Evolutionary conservation across 2,888 invertebrate species (phyloP).

Genomic region (Alloplasta piceator): DNA sequence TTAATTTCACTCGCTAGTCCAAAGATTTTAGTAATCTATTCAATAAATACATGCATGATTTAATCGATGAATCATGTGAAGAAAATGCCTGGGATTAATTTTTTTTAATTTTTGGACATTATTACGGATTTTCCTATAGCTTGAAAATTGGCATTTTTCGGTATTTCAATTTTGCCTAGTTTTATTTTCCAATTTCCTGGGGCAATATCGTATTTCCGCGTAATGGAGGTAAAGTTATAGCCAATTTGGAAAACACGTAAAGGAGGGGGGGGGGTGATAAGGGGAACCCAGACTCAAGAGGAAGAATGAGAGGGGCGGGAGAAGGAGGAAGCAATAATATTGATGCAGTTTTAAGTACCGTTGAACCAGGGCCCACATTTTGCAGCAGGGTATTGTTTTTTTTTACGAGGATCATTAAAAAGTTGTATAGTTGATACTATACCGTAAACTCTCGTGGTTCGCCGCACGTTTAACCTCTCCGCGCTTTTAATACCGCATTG

Average conservation of each 20-base stretch:
- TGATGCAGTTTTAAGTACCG: conserved; percentile 70
- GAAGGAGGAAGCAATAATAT: conserved; percentile 67
- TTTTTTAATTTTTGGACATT: not conserved
- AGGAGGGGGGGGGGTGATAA: conserved; percentile 31
- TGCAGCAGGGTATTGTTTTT: not conserved
- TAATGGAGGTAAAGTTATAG: conserved; percentile 51
- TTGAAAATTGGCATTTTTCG: too few species aligned
- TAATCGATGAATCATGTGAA: not conserved
- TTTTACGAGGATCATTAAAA: conserved; percentile 77
- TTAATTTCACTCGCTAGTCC: conserved; percentile 80
- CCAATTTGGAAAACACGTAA: conserved; percentile 52
- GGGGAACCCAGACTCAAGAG: conserved; percentile 65
- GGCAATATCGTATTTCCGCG: not conserved
- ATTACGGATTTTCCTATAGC: not conserved
- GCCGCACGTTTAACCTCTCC: conserved; percentile 10
- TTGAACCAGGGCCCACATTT: conserved; percentile 7
- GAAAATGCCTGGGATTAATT: not conserved
- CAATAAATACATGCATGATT: too few species aligned
- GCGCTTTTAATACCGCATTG: conserved; percentile 31
- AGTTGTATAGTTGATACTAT: conserved; percentile 71
- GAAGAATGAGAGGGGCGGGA: not conserved
- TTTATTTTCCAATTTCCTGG: conserved; percentile 35
- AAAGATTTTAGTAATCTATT: too few species aligned
- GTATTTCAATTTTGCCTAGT: not conserved
- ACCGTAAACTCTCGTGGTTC: conserved; percentile 32